These are phyloP conservation scores for Podargus strigoides DNA, from an alignment of 2,797 vertebrate species.

Conservation along the genomic window DNA sequence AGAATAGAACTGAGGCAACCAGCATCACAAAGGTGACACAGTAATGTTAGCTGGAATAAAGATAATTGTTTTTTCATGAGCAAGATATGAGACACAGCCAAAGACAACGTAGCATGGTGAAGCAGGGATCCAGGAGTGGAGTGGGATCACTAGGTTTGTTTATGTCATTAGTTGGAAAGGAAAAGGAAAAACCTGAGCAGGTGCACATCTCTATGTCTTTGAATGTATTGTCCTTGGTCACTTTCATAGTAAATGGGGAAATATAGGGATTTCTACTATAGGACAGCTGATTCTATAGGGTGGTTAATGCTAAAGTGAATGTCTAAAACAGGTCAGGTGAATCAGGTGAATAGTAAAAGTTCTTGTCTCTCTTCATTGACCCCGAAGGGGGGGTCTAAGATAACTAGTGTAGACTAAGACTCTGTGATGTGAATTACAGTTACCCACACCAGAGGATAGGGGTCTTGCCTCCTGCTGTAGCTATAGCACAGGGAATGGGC, in stretches of 20 bases:
- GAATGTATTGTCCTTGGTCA: not conserved
- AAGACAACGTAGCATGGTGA: fast-evolving
- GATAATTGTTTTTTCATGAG: not conserved
- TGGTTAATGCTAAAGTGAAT: not conserved
- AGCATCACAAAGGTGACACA: not conserved
- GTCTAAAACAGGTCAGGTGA: not conserved
- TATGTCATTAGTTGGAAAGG: not conserved
- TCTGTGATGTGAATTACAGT: not conserved
- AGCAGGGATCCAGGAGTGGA: not conserved
- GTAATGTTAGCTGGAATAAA: not conserved
- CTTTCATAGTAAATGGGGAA: not conserved
- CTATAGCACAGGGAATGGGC: not conserved
- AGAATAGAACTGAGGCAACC: not conserved
- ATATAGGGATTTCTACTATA: not conserved
- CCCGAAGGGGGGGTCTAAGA: not conserved
- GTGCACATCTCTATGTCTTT: not conserved
- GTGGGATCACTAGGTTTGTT: not conserved
- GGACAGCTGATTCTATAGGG: not conserved
- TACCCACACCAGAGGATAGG: not conserved
- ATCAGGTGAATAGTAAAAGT: not conserved
- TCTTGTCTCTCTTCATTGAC: not conserved
- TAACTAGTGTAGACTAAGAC: not conserved
- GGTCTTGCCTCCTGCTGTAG: not conserved
- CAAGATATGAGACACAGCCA: not conserved
- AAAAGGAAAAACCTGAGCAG: not conserved